Evolutionary conservation across 2,113 vertebrate species (phyloP), one percentile per base, ranked within the genome.

Genomic region (Centrocercus urophasianus): DNA sequence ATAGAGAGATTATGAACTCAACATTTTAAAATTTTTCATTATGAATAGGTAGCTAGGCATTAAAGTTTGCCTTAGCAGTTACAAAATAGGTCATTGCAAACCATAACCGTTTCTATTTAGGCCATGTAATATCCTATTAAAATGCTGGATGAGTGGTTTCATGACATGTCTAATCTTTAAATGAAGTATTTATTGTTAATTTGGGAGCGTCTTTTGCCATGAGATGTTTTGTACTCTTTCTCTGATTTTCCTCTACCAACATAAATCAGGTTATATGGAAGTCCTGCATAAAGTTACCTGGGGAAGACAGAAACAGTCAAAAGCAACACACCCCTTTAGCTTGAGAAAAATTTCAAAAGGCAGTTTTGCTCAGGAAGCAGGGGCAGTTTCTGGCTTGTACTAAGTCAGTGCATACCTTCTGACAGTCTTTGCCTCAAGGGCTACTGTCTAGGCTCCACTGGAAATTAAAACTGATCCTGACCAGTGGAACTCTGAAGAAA

Each of bases 111-210:
- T 95, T 86, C 79, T 80, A 86, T 77, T 91, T 89, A 64, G 56
- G 60, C 75, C 56, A 48, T 67, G 42, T 80, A 93, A 79, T 89
- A 83, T 83, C 75, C 21, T 81, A 83, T 77, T 93, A 89, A 81
- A 42, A 34, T 72, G 45, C 52, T 89, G 67, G 50, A 60, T 91
- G 75, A 74, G 20, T 65, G n/a, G 38, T 86, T 95, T 91, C 69
- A 89, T 91, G 72, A 88, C 64, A 75, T 25, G 25, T 61, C 65
- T 56, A 43, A 86, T 83, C 38, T 88, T 89, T 91, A 95, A 96
- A 78, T 91, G 85, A 86, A 93, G 77, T 95, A 93, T 86, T 85
- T 88, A 74, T 77, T 89, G 89, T 57, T 96, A 93, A 95, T 88
- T 85, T 88, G 75, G 28, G 52, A 74, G 22, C 48, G 79, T 88